Evolutionary conservation across 1,140 invertebrate species (phyloP).

Genomic region (Drosophila serrata): DNA sequence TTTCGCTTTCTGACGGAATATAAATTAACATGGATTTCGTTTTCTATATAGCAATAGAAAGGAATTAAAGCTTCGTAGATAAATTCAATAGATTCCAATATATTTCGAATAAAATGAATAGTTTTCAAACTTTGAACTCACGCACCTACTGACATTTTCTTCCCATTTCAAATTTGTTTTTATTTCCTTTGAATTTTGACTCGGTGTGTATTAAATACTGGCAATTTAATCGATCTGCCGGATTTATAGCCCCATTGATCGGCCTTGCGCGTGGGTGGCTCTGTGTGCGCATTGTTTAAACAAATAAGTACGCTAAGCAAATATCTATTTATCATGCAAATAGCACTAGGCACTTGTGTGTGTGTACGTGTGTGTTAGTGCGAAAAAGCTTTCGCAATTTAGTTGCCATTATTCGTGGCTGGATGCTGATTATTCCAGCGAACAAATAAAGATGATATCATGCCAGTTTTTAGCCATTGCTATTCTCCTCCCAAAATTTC

Average conservation of each 20-base stretch:
- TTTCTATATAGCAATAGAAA: no score
- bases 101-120: background rate
- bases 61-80: background rate
- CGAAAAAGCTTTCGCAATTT: conserved; percentile 44
- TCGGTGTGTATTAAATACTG: background rate
- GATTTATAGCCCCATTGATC: conserved; percentile 41
- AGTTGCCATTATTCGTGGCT: conserved; percentile 40
- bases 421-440: conserved; percentile 47
- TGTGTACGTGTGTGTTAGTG: conserved; percentile 7
- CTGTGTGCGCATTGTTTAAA: conserved; percentile 29
- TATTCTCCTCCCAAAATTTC: conserved; percentile 2
- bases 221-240: conserved; percentile 27
- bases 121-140: background rate
- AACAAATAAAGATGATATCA: conserved; percentile 36
- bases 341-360: conserved; percentile 6
- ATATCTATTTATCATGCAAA: conserved; percentile 41
- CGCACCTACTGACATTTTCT: background rate
- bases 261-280: conserved; percentile 31
- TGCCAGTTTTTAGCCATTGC: conserved; percentile 41
- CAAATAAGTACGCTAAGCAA: conserved; percentile 40
- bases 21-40: no score
- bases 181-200: background rate
- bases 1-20: no score
- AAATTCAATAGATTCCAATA: background rate
- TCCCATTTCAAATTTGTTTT: background rate